Evolutionary conservation across 2,888 invertebrate species (phyloP), one percentile per base, ranked within the genome.

Genomic region (Anticlea derivata): DNA sequence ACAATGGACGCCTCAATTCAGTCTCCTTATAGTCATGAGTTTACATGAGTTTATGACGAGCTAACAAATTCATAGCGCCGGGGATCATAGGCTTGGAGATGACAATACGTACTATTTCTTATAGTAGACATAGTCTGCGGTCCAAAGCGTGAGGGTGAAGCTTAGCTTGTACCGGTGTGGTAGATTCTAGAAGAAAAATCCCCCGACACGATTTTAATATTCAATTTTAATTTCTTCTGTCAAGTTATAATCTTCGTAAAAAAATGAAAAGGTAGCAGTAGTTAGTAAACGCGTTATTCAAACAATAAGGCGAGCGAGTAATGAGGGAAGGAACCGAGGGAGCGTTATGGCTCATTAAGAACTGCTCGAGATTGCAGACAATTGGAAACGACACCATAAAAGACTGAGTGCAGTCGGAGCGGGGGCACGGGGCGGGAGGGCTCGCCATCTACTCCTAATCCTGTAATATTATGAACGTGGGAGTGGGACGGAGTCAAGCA

Each of bases 401-500:
- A 23, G 29, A 17, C 1, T n/a, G 29, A 22, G 29, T 17, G 23
- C 23, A 22, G 13, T 41, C 20, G 7, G 17, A 20, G 22, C 4
- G 20, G 17, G 2, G 17, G 17, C 2, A 4, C 17, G 17, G n/a
- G 31, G 8, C 5, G 5, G 29, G 20, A n/a, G 11, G 13, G 17
- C 11, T 17, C 13, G 20, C 34, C 34, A 20, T 7, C 26, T 27
- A 45, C 27, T 45, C n/a, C 35, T 35, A 27, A 35, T 45, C 46
- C 39, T 47, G 46, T 39, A 39, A 47, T 24, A n/a, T 39, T 33
- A 47, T 33, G 33, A 33, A 33, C 38, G 47, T 40, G 46, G 46
- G 46, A 38, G 47, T 40, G 46, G 46, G 46, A 38, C 17, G 33
- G 46, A 26, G 24, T n/a, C 11, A 7, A 29, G 29, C 39, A 23